Conservation (phyloP, 2,113 vertebrate species). For the Geococcyx californianus region DNA sequence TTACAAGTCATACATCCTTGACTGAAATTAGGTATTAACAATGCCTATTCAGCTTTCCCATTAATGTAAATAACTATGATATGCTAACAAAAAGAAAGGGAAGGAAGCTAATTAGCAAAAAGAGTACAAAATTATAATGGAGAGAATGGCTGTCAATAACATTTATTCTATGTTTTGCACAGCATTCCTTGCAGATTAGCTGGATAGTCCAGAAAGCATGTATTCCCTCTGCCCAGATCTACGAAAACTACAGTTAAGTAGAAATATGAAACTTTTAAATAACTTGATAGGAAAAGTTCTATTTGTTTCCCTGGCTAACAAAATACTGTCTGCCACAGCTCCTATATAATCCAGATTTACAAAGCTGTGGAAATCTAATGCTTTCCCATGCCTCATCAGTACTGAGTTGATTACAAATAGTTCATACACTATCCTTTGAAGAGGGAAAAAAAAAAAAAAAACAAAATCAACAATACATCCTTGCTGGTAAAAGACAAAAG, state of each 20-base stretch:
- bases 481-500: slow-evolving; percentile 53
- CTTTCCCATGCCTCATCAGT: slow-evolving; percentile 28
- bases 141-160: background rate
- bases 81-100: background rate
- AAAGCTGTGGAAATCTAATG: background rate
- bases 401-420: slow-evolving; percentile 43
- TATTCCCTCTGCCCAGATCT: background rate
- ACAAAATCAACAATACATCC: slow-evolving; percentile 21
- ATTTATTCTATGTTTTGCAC: background rate
- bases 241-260: background rate
- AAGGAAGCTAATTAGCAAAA: background rate
- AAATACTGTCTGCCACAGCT: slow-evolving; percentile 2
- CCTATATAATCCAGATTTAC: background rate
- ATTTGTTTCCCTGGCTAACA: background rate
- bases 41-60: background rate
- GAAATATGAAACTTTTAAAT: background rate
- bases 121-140: background rate
- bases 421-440: slow-evolving; percentile 29
- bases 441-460: background rate
- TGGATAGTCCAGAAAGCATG: background rate
- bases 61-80: background rate
- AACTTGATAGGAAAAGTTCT: background rate
- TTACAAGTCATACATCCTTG: background rate
- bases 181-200: slow-evolving; percentile 18
- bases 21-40: background rate